Evolutionary conservation across 2,113 vertebrate genomes (phyloP).

Genomic region (Petroica traversi): DNA sequence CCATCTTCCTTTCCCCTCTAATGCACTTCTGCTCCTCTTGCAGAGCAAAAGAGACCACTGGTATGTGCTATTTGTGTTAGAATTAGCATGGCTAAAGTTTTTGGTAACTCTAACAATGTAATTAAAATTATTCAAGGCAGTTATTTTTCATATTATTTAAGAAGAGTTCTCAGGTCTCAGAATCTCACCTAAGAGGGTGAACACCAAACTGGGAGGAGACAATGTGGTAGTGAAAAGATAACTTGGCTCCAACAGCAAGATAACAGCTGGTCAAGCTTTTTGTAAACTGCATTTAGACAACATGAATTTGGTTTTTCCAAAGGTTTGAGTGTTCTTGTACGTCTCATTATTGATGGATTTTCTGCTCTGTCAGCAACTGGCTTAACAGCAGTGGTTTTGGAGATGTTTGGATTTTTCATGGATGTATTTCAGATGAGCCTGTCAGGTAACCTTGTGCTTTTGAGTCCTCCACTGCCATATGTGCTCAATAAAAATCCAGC

Average conservation of each 20-base stretch:
- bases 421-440: not conserved
- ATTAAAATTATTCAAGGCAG: not conserved
- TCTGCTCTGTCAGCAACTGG: not conserved
- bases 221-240: not conserved
- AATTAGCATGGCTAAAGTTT: not conserved
- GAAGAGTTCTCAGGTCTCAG: not conserved
- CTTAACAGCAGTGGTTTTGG: not conserved
- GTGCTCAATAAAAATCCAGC: not conserved
- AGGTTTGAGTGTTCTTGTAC: not conserved
- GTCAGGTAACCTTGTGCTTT: not conserved
- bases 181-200: not conserved
- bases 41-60: not conserved
- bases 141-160: not conserved
- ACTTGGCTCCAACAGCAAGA: not conserved
- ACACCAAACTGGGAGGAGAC: not conserved
- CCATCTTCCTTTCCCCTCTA: not conserved
- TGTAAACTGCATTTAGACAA: not conserved
- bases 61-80: not conserved
- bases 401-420: not conserved
- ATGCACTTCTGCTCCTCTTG: not conserved
- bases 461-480: not conserved
- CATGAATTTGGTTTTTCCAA: not conserved
- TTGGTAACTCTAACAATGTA: not conserved
- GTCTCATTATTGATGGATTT: not conserved
- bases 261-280: not conserved